Evolutionary conservation across 2,113 vertebrate species (phyloP).

Genomic region (Prinia subflava): DNA sequence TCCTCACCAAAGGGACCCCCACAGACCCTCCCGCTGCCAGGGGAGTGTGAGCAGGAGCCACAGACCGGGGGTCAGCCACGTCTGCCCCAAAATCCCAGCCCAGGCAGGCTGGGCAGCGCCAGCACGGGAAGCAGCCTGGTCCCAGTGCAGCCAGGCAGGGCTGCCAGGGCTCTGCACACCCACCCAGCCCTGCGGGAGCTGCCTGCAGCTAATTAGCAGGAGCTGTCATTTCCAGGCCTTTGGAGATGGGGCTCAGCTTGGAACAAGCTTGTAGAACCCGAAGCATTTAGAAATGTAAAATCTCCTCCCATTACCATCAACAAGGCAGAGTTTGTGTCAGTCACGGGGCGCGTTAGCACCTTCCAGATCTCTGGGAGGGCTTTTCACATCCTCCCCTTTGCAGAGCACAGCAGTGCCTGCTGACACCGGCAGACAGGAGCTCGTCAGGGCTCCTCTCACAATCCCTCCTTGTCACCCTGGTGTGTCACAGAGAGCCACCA

Average conservation of each 20-base stretch:
- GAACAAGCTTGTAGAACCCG: background rate
- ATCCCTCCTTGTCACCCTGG: background rate
- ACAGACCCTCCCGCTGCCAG: rapidly evolving
- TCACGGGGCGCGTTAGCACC: background rate
- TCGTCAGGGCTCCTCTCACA: background rate
- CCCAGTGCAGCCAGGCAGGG: background rate
- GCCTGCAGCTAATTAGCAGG: slow-evolving; percentile 46
- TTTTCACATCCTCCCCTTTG: background rate
- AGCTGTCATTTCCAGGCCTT: slow-evolving; percentile 25
- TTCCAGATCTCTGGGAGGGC: background rate
- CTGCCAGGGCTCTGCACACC: background rate
- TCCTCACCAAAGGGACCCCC: background rate
- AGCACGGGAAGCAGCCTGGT: background rate
- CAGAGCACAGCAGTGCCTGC: background rate
- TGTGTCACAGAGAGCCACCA: background rate
- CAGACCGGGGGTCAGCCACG: rapidly evolving
- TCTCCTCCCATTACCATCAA: slow-evolving; percentile 44
- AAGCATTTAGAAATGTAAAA: slow-evolving; percentile 47
- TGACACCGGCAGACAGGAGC: background rate
- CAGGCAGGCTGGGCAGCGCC: background rate
- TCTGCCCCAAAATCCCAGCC: background rate
- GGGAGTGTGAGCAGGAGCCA: background rate
- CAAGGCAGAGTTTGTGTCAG: slow-evolving; percentile 17
- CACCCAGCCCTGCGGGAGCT: background rate
- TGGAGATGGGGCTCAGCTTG: background rate